These are phyloP conservation scores for Caligus rogercresseyi DNA, from an alignment of 1,140 invertebrate species.

Conservation along the genomic window DNA sequence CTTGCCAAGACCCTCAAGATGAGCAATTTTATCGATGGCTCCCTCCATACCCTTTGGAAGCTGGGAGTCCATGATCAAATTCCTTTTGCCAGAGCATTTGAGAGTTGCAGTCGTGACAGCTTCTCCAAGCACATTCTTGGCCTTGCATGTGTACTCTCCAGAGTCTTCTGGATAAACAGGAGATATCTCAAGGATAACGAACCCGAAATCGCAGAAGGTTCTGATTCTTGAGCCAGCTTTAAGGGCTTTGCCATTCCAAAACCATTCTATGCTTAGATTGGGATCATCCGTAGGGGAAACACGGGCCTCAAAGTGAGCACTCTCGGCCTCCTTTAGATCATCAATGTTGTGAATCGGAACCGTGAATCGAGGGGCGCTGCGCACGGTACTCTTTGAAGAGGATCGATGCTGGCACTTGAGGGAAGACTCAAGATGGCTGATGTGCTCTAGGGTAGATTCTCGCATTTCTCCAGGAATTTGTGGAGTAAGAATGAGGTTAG, in stretches of 20 bases:
- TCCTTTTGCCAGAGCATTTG: constrained; percentile 65
- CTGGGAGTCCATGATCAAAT: constrained; percentile 77
- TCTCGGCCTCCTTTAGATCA: constrained; percentile 68
- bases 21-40: constrained; percentile 78
- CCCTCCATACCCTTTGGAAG: constrained; percentile 77
- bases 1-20: constrained; percentile 55
- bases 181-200: constrained; percentile 79
- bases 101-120: constrained; percentile 77
- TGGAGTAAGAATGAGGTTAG: constrained; percentile 79
- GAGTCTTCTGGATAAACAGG: constrained; percentile 86
- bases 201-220: constrained; percentile 87
- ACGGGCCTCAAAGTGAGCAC: constrained; percentile 81
- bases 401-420: constrained; percentile 46
- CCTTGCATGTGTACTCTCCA: constrained; percentile 78
- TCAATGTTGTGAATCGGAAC: constrained; percentile 70
- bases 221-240: constrained; percentile 73
- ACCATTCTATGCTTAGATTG: constrained; percentile 82
- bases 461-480: constrained; percentile 81
- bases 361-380: constrained; percentile 74
- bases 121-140: constrained; percentile 73
- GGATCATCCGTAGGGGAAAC: constrained; percentile 83
- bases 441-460: constrained; percentile 62
- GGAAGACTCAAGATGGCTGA: constrained; percentile 70
- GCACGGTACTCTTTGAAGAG: constrained; percentile 37
- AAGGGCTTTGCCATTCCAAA: constrained; percentile 76